Base-by-base conservation (phyloP, 2,888 invertebrate genomes). In the Aspidiotus rigidus region DNA sequence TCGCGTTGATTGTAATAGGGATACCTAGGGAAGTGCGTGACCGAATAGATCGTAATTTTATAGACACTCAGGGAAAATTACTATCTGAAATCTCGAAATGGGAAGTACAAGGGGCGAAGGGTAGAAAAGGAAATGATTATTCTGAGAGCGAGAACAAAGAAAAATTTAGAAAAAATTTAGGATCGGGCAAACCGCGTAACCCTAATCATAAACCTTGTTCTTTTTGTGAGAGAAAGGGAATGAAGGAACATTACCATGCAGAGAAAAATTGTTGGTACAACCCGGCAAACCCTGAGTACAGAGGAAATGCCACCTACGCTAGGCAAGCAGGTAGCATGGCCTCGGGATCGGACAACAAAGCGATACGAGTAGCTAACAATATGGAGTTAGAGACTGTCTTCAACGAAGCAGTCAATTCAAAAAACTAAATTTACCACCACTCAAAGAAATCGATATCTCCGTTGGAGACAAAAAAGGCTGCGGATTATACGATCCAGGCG, bases 361-460 rank as follows among this genome's bases (percentile, higher is more conserved):
- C 13, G 2, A 15, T 62, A 2, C 7, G 10, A 7, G 3, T 62
- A 2, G 42, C 62, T 5, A 10, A 62, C 15, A 62, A 62, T 42
- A 62, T 42, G 2, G 62, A 62, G 10, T 7, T 62, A n/a, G 62
- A 62, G 10, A 8, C 1, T 1, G 42, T 62, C 3, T 62, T 62
- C 9, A 62, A 62, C 42, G 15, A 40, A 39, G 13, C 7, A 13
- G 39, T 62, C 1, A 42, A 62, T 42, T 5, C 13, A 62, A 62
- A 62, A 62, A 62, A 62, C 62, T 42, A 62, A 42, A 41, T 3
- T 42, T 62, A 15, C 62, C n/a, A n/a, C n/a, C n/a, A n/a, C n/a
- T n/a, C n/a, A n/a, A n/a, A n/a, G n/a, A n/a, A 41, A 8, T 7
- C 1, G 42, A 1, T 1, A 40, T 62, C 7, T 1, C 1, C 1